phyloP scores from a whole-genome alignment of 2,888 invertebrate species.

The Caenorhabditis sp. region DNA sequence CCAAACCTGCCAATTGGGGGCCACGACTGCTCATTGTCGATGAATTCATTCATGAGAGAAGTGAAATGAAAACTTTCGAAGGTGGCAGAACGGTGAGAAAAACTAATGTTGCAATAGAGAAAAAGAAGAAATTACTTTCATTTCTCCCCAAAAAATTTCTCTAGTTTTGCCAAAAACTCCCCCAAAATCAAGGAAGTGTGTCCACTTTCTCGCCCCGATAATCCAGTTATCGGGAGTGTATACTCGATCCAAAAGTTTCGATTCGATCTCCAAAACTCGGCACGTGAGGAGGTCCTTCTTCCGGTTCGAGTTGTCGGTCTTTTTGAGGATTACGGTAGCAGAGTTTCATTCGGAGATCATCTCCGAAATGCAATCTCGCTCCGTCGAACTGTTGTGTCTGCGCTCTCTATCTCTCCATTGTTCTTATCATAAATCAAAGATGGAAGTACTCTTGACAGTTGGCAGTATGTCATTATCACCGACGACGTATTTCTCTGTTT shows the following conservation, averaged over 20 bases:
- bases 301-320: too few relatives aligned
- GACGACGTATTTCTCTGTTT: too few relatives aligned
- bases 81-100: neutral
- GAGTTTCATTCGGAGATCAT: too few relatives aligned
- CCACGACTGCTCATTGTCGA: conserved; percentile 44
- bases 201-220: conserved; percentile 7
- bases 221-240: conserved; percentile 34
- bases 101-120: too few relatives aligned
- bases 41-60: conserved; percentile 53
- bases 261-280: neutral
- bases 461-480: too few relatives aligned
- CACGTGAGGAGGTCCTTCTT: neutral
- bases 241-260: neutral
- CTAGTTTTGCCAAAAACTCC: conserved; percentile 3
- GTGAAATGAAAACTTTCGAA: conserved; percentile 45
- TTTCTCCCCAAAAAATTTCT: neutral
- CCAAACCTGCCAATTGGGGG: neutral
- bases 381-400: too few relatives aligned
- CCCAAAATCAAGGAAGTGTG: conserved; percentile 37
- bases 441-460: too few relatives aligned
- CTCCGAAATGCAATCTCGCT: too few relatives aligned
- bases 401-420: too few relatives aligned
- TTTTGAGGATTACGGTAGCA: too few relatives aligned
- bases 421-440: too few relatives aligned
- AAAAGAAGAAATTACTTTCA: too few relatives aligned